phyloP scores from a whole-genome alignment of 2,888 invertebrate genomes.

The Cremastinae sp. region DNA sequence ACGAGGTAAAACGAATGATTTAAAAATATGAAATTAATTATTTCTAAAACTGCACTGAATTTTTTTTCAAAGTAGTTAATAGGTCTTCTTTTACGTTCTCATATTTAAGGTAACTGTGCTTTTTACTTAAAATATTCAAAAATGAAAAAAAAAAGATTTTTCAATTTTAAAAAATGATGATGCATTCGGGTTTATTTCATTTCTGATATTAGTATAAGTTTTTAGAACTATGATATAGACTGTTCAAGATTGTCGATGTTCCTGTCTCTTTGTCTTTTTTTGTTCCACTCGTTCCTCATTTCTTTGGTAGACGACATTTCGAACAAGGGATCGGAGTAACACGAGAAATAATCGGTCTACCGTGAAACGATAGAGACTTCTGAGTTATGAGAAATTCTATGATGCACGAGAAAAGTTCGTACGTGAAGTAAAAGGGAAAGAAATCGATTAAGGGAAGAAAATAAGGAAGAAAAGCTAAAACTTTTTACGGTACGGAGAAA shows the following conservation, averaged over 20 bases:
- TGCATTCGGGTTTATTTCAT: too few species aligned
- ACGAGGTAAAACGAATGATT: too few species aligned
- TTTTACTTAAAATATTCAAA: too few species aligned
- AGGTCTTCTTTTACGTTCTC: too few species aligned
- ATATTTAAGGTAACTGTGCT: too few species aligned
- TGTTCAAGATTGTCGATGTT: neutral
- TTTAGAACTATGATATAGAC: neutral
- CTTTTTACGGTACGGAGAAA: too few species aligned
- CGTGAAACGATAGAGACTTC: conserved; percentile 34
- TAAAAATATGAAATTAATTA: too few species aligned
- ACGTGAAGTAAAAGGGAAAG: conserved; percentile 5
- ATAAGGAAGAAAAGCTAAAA: neutral
- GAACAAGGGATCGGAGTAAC: conserved; percentile 43
- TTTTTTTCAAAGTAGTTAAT: too few species aligned
- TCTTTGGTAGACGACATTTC: conserved; percentile 27
- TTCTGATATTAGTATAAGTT: too few species aligned
- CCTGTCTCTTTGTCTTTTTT: neutral
- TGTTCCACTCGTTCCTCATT: neutral
- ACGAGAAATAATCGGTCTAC: conserved; percentile 44
- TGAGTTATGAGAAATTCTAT: conserved; percentile 45
- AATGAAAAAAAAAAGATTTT: too few species aligned
- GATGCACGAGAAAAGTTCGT: conserved; percentile 13
- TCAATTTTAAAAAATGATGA: too few species aligned
- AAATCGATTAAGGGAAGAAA: neutral
- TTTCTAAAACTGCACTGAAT: too few species aligned